These are phyloP conservation scores for Gymnosoma rotundatum DNA, from an alignment of 2,888 invertebrate species.

Conservation along the genomic window DNA sequence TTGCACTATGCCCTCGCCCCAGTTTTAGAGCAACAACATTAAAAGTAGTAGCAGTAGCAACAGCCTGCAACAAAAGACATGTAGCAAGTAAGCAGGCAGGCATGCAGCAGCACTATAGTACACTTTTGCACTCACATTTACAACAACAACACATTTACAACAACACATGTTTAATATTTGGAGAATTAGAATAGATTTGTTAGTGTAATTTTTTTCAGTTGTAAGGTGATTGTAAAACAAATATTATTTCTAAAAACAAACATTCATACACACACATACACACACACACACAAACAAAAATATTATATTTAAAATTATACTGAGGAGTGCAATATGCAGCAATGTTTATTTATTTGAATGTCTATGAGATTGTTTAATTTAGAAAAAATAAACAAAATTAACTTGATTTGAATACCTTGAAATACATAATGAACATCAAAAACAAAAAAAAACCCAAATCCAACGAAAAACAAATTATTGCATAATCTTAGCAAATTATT, in stretches of 20 bases:
- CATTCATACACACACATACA: constrained; percentile 11
- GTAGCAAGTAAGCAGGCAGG: constrained; percentile 21
- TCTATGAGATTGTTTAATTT: constrained; percentile 63
- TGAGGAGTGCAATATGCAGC: constrained; percentile 47
- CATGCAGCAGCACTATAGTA: constrained; percentile 21
- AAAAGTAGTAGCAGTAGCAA: constrained; percentile 52
- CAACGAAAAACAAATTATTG: constrained; percentile 58
- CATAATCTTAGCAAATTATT: constrained; percentile 56
- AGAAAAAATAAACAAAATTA: constrained; percentile 41
- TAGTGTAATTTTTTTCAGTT: constrained; percentile 47
- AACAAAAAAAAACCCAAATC: constrained; percentile 28
- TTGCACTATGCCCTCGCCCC: constrained; percentile 82
- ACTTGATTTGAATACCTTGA: constrained; percentile 69
- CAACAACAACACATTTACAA: constrained; percentile 23
- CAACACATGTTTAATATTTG: constrained; percentile 26
- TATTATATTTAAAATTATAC: constrained; percentile 27
- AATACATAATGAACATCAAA: constrained; percentile 63
- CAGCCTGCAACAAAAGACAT: constrained; percentile 51
- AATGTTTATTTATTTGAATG: constrained; percentile 18
- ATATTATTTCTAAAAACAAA: constrained; percentile 57
- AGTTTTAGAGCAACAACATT: constrained; percentile 75
- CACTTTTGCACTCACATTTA: background rate
- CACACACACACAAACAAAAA: background rate
- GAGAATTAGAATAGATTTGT: constrained; percentile 68
- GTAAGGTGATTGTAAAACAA: constrained; percentile 60